Conservation (phyloP, 1,140 invertebrate species). For the Maniola jurtina region DNA sequence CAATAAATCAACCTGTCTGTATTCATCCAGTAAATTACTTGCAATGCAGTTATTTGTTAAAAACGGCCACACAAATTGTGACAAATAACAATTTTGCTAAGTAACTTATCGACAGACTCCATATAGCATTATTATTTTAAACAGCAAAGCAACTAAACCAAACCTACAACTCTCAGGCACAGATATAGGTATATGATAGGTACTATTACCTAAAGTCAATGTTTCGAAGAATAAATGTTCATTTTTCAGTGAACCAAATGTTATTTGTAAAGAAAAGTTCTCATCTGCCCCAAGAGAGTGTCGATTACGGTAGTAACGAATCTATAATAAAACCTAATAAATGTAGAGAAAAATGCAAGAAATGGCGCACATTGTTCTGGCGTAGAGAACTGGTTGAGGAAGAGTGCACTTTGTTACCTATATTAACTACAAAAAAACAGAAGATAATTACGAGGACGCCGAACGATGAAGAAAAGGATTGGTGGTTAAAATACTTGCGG, state of each 20-base stretch:
- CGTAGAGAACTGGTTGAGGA: slow-evolving; percentile 46
- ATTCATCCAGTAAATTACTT: too few species aligned
- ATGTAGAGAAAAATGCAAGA: slow-evolving; percentile 9
- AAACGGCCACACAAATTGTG: too few species aligned
- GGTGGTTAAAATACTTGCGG: slow-evolving; percentile 90
- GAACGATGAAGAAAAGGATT: slow-evolving; percentile 81
- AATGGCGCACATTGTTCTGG: slow-evolving; percentile 42
- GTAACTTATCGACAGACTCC: too few species aligned
- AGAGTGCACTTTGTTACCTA: slow-evolving; percentile 49
- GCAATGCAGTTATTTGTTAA: too few species aligned
- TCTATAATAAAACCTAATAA: slow-evolving; percentile 14
- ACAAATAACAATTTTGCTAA: too few species aligned
- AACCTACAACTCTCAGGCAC: too few species aligned
- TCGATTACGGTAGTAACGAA: slow-evolving; percentile 10
- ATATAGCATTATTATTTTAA: too few species aligned
- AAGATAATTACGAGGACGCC: slow-evolving; percentile 40
- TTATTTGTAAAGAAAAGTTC: slow-evolving; percentile 40
- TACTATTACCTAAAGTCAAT: neutral
- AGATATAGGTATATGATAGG: too few species aligned
- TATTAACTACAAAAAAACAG: slow-evolving; percentile 35
- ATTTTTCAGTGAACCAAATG: slow-evolving; percentile 37
- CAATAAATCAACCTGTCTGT: too few species aligned
- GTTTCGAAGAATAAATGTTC: neutral
- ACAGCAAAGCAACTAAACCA: too few species aligned
- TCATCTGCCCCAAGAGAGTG: slow-evolving; percentile 9